Percentiles rank a stretch among this genome's conserved stretches.
Conservation (phyloP, 2,797 vertebrate species). For the Cygnus olor region DNA sequence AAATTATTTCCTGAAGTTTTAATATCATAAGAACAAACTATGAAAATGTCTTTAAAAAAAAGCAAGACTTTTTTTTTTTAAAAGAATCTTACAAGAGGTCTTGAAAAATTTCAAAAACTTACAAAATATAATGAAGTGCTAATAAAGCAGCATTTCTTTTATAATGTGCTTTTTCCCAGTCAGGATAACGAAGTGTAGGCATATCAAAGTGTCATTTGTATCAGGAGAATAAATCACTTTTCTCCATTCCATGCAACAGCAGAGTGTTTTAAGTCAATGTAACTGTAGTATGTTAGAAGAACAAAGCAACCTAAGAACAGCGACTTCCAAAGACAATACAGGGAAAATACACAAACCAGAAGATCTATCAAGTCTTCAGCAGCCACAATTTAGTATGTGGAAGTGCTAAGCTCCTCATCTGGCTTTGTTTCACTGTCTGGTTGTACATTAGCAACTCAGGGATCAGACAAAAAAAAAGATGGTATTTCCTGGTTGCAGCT, state of each 20-base stretch:
- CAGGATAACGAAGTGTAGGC: neutral
- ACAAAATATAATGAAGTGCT: slow-evolving; percentile 57
- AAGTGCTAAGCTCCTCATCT: slow-evolving; percentile 5
- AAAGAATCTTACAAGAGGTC: slow-evolving; percentile 43
- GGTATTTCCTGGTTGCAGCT: neutral
- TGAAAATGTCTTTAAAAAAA: neutral
- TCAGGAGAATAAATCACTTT: neutral
- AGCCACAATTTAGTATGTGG: neutral
- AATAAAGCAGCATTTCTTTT: slow-evolving; percentile 41
- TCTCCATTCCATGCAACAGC: neutral
- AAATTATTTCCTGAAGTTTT: slow-evolving; percentile 32
- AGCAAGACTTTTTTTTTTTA: neutral
- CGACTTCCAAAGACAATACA: neutral
- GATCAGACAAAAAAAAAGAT: neutral
- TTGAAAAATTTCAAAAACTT: slow-evolving; percentile 55
- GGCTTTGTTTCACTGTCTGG: neutral
- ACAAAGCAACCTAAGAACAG: neutral
- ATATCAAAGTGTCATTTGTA: neutral
- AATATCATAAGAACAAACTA: slow-evolving; percentile 28
- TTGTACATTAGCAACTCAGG: neutral
- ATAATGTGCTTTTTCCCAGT: slow-evolving; percentile 9
- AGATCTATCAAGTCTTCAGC: neutral
- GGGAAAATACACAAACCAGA: neutral
- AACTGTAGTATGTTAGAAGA: neutral
- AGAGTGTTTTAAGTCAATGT: neutral